These are phyloP conservation scores for Saxidomus purpurata DNA, from an alignment of 1,140 invertebrate species.

Conservation along the genomic window DNA sequence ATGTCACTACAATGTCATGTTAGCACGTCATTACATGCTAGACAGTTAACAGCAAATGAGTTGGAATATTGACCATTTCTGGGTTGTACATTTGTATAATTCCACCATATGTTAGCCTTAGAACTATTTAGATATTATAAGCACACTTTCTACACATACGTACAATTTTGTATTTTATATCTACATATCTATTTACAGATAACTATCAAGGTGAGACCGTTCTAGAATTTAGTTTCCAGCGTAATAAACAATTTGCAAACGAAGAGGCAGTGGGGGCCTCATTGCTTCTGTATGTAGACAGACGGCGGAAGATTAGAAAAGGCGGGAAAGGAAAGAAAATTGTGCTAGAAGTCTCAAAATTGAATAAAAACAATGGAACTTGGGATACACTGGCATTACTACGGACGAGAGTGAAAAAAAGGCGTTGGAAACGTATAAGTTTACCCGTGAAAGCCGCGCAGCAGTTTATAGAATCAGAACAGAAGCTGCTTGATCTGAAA, in stretches of 20 bases:
- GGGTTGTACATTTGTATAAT: no score
- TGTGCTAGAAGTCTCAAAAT: conserved; percentile 26
- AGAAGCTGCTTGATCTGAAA: conserved; percentile 39
- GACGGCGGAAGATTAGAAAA: conserved; percentile 28
- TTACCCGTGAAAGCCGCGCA: conserved; percentile 49
- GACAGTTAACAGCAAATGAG: no score
- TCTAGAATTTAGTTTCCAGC: conserved; percentile 33
- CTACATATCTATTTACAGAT: not conserved
- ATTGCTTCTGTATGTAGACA: conserved; percentile 30
- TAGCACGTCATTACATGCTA: no score
- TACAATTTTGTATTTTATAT: no score
- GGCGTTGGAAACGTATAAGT: conserved; percentile 56
- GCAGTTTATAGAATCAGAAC: conserved; percentile 32
- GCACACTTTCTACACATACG: no score
- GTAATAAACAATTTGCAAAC: not conserved
- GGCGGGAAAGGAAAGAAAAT: conserved; percentile 60
- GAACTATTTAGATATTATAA: no score
- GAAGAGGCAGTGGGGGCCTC: conserved; percentile 43
- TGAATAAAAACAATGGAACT: not conserved
- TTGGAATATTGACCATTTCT: no score
- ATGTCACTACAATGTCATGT: no score
- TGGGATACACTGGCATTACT: conserved; percentile 19
- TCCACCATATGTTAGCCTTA: no score
- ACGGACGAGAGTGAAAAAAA: conserved; percentile 52
- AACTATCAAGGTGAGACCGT: not conserved